phyloP scores from a whole-genome alignment of 2,113 vertebrate species.

The Galbula dea region DNA sequence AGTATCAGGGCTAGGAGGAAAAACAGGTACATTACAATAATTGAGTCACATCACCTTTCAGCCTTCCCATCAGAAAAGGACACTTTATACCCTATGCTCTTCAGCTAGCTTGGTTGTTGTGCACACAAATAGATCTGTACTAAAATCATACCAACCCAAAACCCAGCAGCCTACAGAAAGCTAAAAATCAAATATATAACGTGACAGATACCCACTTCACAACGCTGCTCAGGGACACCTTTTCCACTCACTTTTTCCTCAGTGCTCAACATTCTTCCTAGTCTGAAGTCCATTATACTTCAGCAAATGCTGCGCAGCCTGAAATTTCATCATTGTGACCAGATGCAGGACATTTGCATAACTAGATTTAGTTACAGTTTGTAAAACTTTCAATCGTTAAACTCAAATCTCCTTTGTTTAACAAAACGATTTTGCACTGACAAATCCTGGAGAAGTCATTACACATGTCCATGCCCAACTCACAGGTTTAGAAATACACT shows the following conservation, averaged over 20 bases:
- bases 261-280: neutral
- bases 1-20: neutral
- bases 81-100: rapidly evolving
- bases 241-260: neutral
- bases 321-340: neutral
- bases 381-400: neutral
- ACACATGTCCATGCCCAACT: neutral
- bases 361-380: neutral
- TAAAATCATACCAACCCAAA: neutral
- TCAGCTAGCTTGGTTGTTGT: neutral
- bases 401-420: neutral
- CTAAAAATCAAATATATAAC: neutral
- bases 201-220: neutral
- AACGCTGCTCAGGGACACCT: neutral
- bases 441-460: neutral
- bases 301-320: neutral
- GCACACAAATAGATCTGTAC: neutral
- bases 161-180: neutral
- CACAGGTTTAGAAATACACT: neutral
- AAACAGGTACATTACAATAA: rapidly evolving
- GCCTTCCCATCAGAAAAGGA: neutral
- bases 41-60: neutral
- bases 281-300: neutral
- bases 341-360: neutral
- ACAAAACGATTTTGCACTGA: neutral